Conservation (phyloP, 2,888 invertebrate genomes). For the Nephrotoma flavescens region DNA sequence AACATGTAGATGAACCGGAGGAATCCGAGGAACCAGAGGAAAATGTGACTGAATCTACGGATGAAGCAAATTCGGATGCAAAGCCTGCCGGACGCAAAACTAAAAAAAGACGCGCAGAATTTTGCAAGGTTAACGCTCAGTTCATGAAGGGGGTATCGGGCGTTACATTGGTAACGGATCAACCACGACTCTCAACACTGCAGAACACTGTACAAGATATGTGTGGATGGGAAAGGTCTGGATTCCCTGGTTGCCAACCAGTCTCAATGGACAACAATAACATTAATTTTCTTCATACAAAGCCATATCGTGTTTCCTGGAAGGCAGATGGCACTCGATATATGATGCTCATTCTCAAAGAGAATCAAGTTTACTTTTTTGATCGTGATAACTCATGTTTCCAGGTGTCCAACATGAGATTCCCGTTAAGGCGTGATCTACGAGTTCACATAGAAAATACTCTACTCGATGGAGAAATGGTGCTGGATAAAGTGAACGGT, state of each 20-base stretch:
- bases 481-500: slow-evolving; percentile 70
- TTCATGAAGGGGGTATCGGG: slow-evolving; percentile 84
- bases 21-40: slow-evolving; percentile 6
- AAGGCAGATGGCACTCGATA: slow-evolving; percentile 96
- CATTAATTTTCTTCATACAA: slow-evolving; percentile 53
- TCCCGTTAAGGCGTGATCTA: slow-evolving; percentile 61
- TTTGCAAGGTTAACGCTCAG: slow-evolving; percentile 38
- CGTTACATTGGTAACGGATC: slow-evolving; percentile 53
- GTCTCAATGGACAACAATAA: slow-evolving; percentile 89
- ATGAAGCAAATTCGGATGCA: slow-evolving; percentile 9
- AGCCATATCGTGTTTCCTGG: slow-evolving; percentile 95
- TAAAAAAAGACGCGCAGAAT: background rate
- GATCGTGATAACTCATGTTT: slow-evolving; percentile 92
- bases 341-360: slow-evolving; percentile 88
- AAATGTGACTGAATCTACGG: slow-evolving; percentile 7
- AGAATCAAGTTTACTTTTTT: slow-evolving; percentile 76
- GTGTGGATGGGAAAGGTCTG: slow-evolving; percentile 63
- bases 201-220: slow-evolving; percentile 62
- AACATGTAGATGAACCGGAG: background rate
- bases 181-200: slow-evolving; percentile 42
- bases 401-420: slow-evolving; percentile 63
- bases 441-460: slow-evolving; percentile 61
- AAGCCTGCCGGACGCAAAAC: slow-evolving; percentile 9
- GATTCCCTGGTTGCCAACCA: slow-evolving; percentile 94
- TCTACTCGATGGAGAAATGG: slow-evolving; percentile 93